These are phyloP conservation scores for Tachystola acroxantha DNA, from an alignment of 2,888 invertebrate species.

Conservation along the genomic window DNA sequence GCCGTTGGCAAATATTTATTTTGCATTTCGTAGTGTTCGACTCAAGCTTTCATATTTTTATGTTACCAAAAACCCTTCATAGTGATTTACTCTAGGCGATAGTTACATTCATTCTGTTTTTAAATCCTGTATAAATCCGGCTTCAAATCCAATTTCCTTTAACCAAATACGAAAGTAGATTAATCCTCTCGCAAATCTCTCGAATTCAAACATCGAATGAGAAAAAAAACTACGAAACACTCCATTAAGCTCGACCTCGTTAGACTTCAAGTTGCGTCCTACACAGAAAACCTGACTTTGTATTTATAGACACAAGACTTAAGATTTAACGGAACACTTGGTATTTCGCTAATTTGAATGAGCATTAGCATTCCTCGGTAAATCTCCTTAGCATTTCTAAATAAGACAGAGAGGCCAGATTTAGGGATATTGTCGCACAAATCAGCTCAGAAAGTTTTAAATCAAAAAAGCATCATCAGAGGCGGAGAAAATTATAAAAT, in stretches of 20 bases:
- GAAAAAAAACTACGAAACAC: slow-evolving; percentile 42
- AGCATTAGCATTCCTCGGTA: slow-evolving; percentile 53
- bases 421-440: slow-evolving; percentile 23
- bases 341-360: slow-evolving; percentile 42
- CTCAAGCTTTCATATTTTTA: no score
- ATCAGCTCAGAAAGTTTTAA: no score
- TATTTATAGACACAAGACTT: not conserved
- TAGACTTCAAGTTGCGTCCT: slow-evolving; percentile 13
- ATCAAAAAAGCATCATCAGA: no score
- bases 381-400: slow-evolving; percentile 59
- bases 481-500: no score
- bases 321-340: slow-evolving; percentile 5
- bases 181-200: slow-evolving; percentile 38
- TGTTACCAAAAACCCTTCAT: no score
- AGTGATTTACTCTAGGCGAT: no score
- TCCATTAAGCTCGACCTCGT: slow-evolving; percentile 49
- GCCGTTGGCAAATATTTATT: no score
- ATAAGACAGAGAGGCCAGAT: slow-evolving; percentile 40
- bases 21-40: no score
- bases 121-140: no score
- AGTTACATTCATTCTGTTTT: no score
- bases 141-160: no score
- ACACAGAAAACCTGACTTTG: not conserved
- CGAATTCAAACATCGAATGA: slow-evolving; percentile 42
- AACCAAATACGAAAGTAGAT: slow-evolving; percentile 24